Percentiles rank a stretch among this genome's conserved stretches.
phyloP scores from a whole-genome alignment of 92 coral and sea anemone species.

The Palythoa caribaeorum region DNA sequence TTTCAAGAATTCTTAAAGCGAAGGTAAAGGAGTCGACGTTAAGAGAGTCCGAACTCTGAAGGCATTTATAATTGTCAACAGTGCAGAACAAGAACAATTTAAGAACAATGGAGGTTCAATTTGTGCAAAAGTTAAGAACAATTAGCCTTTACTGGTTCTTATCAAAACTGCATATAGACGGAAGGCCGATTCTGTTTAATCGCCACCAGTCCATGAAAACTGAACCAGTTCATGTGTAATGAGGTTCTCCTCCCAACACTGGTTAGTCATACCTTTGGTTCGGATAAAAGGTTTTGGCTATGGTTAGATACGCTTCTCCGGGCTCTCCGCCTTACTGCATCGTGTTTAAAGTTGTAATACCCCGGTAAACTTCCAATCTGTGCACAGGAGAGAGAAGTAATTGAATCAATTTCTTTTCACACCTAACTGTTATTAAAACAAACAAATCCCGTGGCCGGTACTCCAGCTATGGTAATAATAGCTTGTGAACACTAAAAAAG shows the following conservation, averaged over 20 bases:
- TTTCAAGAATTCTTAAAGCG: too few relatives aligned
- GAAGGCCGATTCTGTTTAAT: neutral
- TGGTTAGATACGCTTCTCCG: constrained; percentile 72
- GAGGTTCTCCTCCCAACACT: neutral
- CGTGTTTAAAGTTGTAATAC: constrained; percentile 75
- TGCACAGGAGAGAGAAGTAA: neutral
- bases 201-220: constrained; percentile 12
- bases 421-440: neutral
- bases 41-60: too few relatives aligned
- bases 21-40: too few relatives aligned
- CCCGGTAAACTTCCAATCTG: constrained; percentile 89
- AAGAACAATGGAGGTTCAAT: too few relatives aligned
- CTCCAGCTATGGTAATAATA: neutral
- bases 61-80: too few relatives aligned
- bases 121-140: too few relatives aligned
- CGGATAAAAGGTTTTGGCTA: constrained; percentile 71
- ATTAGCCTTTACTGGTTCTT: too few relatives aligned
- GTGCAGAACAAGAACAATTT: too few relatives aligned
- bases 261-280: constrained; percentile 67
- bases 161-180: too few relatives aligned
- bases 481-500: neutral
- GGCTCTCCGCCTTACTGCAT: constrained; percentile 48
- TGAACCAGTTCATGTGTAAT: constrained; percentile 17
- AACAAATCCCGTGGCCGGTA: constrained; percentile 17
- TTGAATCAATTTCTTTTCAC: constrained; percentile 8